Conservation (phyloP, 2,797 vertebrate genomes). For the Syngnathus acus region DNA sequence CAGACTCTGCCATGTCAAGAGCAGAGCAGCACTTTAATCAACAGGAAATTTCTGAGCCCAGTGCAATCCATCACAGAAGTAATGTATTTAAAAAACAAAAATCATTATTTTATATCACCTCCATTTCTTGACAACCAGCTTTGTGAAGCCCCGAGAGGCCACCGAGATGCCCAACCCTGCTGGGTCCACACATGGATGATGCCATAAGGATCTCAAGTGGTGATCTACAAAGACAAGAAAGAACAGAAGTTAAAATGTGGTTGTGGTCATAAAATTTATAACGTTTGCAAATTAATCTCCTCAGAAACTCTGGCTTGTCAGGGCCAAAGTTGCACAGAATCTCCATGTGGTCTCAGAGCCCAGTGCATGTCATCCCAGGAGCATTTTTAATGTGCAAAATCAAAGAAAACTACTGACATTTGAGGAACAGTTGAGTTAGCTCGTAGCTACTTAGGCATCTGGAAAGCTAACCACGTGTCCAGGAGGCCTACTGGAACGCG, state of each 20-base stretch:
- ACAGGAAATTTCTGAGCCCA: conserved; percentile 51
- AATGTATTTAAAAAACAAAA: not conserved
- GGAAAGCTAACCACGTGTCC: conserved; percentile 1
- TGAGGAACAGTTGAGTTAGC: not conserved
- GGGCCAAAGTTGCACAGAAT: conserved; percentile 59
- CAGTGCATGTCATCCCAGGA: conserved; percentile 72
- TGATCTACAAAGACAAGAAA: not conserved
- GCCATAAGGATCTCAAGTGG: not conserved
- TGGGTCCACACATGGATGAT: not conserved
- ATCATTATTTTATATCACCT: not conserved
- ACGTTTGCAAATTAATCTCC: conserved; percentile 23
- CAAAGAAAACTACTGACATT: no score
- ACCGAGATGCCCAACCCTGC: not conserved
- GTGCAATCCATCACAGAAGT: conserved; percentile 53
- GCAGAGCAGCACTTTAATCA: conserved; percentile 51
- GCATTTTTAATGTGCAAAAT: not conserved
- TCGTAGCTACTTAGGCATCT: not conserved
- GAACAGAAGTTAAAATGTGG: not conserved
- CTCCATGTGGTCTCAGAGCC: conserved; percentile 55
- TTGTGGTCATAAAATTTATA: no score
- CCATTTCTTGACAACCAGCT: not conserved
- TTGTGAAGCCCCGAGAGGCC: not conserved
- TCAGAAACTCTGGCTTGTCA: conserved; percentile 68
- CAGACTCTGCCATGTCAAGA: conserved; percentile 55
- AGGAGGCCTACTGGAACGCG: not conserved